phyloP scores from a whole-genome alignment of 2,113 vertebrate species.

The Coreoperca whiteheadi region DNA sequence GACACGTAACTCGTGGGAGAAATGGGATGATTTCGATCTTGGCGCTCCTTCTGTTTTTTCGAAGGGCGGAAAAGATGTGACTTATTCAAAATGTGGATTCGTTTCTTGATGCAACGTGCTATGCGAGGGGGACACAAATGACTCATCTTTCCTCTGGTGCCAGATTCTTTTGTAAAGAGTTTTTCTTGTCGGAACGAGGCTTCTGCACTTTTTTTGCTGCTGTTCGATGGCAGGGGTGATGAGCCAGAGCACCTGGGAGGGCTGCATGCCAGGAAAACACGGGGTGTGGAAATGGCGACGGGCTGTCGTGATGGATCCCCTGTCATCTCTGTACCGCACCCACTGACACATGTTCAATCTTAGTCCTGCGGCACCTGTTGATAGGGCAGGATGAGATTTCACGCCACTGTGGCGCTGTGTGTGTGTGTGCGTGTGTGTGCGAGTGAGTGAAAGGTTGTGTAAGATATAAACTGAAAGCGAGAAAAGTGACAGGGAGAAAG shows the following conservation, averaged over 20 bases:
- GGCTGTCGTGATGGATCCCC: slow-evolving; percentile 61
- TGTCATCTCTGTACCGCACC: slow-evolving; percentile 48
- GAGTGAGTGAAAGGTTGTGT: not conserved
- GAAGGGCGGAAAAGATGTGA: slow-evolving; percentile 26
- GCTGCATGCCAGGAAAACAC: slow-evolving; percentile 31
- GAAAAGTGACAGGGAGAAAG: not conserved
- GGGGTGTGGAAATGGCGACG: slow-evolving; percentile 17
- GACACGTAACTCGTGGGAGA: slow-evolving; percentile 14
- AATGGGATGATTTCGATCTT: slow-evolving; percentile 16
- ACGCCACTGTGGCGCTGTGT: slow-evolving; percentile 18
- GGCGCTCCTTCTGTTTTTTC: slow-evolving; percentile 43
- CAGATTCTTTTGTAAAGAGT: slow-evolving; percentile 35
- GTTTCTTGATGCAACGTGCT: slow-evolving; percentile 19
- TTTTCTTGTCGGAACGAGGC: slow-evolving; percentile 40
- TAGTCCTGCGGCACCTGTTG: slow-evolving; percentile 68
- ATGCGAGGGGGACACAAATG: slow-evolving; percentile 1
- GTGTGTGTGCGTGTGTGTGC: not conserved
- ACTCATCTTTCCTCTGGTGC: slow-evolving; percentile 47
- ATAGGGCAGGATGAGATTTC: slow-evolving; percentile 57
- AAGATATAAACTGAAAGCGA: slow-evolving; percentile 2
- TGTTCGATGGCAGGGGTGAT: slow-evolving; percentile 47
- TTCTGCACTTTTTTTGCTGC: slow-evolving; percentile 14
- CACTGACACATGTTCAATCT: slow-evolving; percentile 64
- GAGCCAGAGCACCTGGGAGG: slow-evolving; percentile 60
- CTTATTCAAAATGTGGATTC: slow-evolving; percentile 47